A percentile compares a stretch with the other conserved stretches of the same genome.
These are phyloP conservation scores for Halcyon chelicuti DNA, from an alignment of 2,797 vertebrate species.

Conservation along the genomic window DNA sequence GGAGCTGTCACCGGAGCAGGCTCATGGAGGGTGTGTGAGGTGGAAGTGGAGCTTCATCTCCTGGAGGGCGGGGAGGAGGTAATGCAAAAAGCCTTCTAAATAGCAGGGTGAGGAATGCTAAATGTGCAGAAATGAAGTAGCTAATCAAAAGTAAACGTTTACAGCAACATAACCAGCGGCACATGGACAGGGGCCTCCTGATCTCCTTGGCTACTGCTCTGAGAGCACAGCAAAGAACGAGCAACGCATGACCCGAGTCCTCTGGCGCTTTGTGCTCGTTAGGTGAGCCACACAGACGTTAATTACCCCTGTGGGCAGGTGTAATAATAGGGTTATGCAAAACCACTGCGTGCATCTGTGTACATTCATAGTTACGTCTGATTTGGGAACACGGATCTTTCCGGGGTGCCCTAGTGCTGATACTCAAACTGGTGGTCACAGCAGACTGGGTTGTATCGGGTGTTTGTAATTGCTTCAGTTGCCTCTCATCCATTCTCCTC, in stretches of 20 bases:
- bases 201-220: not conserved
- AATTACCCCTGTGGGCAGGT: not conserved
- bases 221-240: not conserved
- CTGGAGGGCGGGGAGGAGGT: not conserved
- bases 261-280: rapidly evolving
- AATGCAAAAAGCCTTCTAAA: not conserved
- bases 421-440: not conserved
- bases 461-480: not conserved
- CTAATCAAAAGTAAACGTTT: not conserved
- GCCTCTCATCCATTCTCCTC: not conserved
- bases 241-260: rapidly evolving
- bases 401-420: not conserved
- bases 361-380: rapidly evolving
- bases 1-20: not conserved
- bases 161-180: not conserved
- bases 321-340: not conserved
- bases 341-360: not conserved
- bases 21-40: not conserved
- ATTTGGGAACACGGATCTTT: not conserved
- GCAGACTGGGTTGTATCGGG: not conserved
- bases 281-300: not conserved
- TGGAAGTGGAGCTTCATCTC: not conserved
- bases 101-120: not conserved
- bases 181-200: rapidly evolving
- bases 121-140: not conserved